phyloP scores from a whole-genome alignment of 2,888 invertebrate genomes.

The Mallateleia sp. region DNA sequence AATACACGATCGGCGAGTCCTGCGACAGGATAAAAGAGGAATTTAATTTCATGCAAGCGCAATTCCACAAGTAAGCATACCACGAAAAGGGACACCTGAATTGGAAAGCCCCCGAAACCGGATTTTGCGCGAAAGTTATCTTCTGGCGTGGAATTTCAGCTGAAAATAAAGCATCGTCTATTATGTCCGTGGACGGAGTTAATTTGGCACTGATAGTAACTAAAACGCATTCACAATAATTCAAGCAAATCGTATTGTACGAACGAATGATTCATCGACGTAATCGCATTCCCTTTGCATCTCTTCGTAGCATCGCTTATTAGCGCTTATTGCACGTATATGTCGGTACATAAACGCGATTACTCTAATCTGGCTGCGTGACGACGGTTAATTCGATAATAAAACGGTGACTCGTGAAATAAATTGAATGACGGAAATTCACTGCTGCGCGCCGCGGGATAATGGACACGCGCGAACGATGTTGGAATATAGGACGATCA shows the following conservation, averaged over 20 bases:
- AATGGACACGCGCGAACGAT: constrained; percentile 57
- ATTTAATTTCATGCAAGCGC: constrained; percentile 98
- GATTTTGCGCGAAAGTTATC: constrained; percentile 16
- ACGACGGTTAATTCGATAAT: constrained; percentile 76
- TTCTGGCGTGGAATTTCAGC: neutral
- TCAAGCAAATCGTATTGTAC: constrained; percentile 72
- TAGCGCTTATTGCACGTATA: constrained; percentile 72
- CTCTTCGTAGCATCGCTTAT: constrained; percentile 73
- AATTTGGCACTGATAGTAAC: constrained; percentile 60
- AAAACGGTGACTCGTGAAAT: constrained; percentile 75
- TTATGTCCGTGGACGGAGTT: constrained; percentile 35
- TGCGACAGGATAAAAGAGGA: constrained; percentile 99
- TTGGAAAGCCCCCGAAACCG: constrained; percentile 1
- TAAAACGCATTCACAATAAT: constrained; percentile 68
- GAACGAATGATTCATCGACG: constrained; percentile 73
- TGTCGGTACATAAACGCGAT: constrained; percentile 69
- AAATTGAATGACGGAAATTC: constrained; percentile 73
- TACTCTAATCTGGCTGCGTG: constrained; percentile 75
- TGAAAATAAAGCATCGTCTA: neutral
- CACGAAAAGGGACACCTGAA: neutral
- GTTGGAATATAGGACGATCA: constrained; percentile 42
- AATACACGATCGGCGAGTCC: constrained; percentile 97
- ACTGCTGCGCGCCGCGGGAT: constrained; percentile 43
- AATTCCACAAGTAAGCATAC: constrained; percentile 95
- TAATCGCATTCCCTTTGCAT: constrained; percentile 74